These are phyloP conservation scores for Hipparchia semele DNA, from an alignment of 2,888 invertebrate species.

Conservation along the genomic window DNA sequence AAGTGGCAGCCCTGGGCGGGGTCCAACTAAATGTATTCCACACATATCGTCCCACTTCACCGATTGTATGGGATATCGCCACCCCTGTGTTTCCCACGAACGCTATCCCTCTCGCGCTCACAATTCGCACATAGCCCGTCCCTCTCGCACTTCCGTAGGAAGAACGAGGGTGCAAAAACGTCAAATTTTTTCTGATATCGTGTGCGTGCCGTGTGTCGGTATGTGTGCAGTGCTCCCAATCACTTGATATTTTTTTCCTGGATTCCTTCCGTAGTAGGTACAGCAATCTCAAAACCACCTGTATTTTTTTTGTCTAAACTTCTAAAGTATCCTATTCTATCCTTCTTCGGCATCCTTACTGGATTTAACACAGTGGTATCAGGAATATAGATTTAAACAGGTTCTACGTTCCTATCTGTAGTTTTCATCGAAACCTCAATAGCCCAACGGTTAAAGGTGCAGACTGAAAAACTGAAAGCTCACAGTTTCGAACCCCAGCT, in stretches of 20 bases:
- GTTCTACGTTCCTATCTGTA: too few species aligned
- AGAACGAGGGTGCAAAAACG: constrained; percentile 75
- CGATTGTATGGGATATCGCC: constrained; percentile 79
- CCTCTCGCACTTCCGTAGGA: constrained; percentile 68
- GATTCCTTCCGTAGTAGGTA: constrained; percentile 21
- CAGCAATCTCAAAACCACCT: constrained; percentile 11
- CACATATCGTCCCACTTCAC: constrained; percentile 63
- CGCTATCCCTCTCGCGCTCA: constrained; percentile 54
- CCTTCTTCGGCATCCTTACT: too few species aligned
- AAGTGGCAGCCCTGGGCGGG: constrained; percentile 25
- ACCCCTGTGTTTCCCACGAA: constrained; percentile 80
- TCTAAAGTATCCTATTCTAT: not conserved
- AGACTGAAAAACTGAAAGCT: too few species aligned
- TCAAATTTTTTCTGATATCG: constrained; percentile 62
- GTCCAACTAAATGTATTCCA: constrained; percentile 41
- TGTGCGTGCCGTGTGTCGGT: constrained; percentile 72
- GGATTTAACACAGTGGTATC: too few species aligned
- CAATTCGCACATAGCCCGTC: constrained; percentile 43
- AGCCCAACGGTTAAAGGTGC: too few species aligned
- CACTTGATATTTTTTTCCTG: constrained; percentile 11
- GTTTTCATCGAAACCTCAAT: too few species aligned
- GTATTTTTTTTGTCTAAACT: not conserved
- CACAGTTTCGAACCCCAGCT: too few species aligned
- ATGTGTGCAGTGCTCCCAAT: constrained; percentile 23
- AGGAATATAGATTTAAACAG: too few species aligned